Percentiles rank a stretch among this genome's conserved stretches.
Conservation (phyloP, 2,797 vertebrate species). For the Menidia menidia region DNA sequence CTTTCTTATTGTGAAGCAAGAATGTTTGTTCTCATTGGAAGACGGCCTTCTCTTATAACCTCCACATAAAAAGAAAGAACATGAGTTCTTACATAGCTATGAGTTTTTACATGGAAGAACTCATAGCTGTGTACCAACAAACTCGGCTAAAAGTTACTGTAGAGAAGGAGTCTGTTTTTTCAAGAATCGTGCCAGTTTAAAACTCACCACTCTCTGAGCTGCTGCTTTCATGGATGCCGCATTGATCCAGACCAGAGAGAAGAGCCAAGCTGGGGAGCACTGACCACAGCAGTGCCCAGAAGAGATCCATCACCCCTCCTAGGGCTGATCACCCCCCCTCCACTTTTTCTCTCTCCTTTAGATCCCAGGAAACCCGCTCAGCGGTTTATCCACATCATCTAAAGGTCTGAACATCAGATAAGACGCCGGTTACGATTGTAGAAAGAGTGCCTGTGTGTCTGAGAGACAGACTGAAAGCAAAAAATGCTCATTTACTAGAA, state of each 20-base stretch:
- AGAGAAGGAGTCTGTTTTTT: background rate
- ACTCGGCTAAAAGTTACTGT: too few species aligned
- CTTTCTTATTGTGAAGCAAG: too few species aligned
- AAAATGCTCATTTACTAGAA: conserved; percentile 61
- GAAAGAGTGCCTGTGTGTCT: background rate
- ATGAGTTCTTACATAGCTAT: too few species aligned
- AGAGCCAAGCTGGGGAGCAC: conserved; percentile 19
- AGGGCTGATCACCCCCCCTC: background rate
- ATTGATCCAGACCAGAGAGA: conserved; percentile 23
- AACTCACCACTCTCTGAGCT: conserved; percentile 43
- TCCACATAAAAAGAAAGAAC: too few species aligned
- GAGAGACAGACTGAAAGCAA: background rate
- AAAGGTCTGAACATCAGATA: background rate
- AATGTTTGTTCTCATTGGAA: too few species aligned
- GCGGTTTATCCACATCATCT: conserved; percentile 8
- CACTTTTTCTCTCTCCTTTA: too few species aligned
- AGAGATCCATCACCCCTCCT: conserved; percentile 36
- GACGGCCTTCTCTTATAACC: too few species aligned
- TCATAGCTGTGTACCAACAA: too few species aligned
- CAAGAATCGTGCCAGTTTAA: background rate
- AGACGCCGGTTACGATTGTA: background rate
- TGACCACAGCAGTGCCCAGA: conserved; percentile 44
- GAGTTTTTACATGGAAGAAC: too few species aligned
- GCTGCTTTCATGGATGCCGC: conserved; percentile 4
- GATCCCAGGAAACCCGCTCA: background rate